phyloP scores from a whole-genome alignment of 2,113 vertebrate genomes.

The Aepyceros melampus region DNA sequence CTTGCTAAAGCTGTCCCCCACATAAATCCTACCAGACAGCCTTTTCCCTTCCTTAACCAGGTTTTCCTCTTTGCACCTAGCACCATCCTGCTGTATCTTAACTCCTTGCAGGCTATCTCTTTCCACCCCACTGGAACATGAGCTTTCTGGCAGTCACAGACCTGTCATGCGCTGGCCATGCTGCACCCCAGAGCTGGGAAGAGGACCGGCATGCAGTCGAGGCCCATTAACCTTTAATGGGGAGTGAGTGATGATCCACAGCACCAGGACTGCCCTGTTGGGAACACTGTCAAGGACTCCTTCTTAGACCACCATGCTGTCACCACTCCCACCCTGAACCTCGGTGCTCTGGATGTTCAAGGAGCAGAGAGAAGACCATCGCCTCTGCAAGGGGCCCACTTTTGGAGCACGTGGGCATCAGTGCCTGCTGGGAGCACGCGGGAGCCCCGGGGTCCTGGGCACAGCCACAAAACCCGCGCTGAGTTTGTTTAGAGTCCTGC shows the following conservation, averaged over 20 bases:
- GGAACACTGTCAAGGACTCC: background rate
- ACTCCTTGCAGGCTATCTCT: fast-evolving
- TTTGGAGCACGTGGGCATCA: background rate
- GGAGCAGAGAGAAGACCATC: background rate
- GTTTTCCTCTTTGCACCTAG: fast-evolving
- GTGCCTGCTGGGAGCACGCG: fast-evolving
- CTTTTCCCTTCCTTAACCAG: fast-evolving
- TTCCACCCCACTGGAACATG: fast-evolving
- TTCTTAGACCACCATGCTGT: background rate
- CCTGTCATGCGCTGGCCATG: fast-evolving
- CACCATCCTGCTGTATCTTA: fast-evolving
- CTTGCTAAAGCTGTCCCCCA: background rate
- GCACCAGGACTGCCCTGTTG: background rate
- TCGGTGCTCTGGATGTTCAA: fast-evolving
- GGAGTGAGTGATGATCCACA: background rate
- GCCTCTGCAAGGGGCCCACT: background rate
- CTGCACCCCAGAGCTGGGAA: background rate
- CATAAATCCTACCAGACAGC: fast-evolving
- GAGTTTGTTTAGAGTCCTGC: background rate
- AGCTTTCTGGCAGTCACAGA: fast-evolving
- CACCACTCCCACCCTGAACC: background rate
- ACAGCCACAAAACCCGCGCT: background rate
- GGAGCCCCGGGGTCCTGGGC: fast-evolving
- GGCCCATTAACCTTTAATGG: fast-evolving
- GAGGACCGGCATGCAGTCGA: fast-evolving